Evolutionary conservation across 2,797 vertebrate species (phyloP), one percentile per base, ranked within the genome.

Genomic region (Craterocephalus amniculus): DNA sequence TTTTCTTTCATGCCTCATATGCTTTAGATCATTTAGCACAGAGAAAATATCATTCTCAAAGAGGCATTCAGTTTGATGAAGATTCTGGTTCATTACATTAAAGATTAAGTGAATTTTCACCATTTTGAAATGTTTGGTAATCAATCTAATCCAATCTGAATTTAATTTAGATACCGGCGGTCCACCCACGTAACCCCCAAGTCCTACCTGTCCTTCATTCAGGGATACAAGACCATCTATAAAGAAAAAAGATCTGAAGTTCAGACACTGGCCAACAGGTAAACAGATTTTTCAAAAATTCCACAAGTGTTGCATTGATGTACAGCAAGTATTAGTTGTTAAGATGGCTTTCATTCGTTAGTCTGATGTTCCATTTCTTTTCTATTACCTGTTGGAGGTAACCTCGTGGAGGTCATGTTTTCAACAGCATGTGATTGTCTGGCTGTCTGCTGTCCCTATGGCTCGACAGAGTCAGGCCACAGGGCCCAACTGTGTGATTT

Each of bases 151-250:
- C 12, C 18, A 9, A 54, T 79, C 14, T 67, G 1, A 16, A 80
- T 74, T 78, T 0, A 55, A 35, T 81, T 3, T 56, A 95, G 97
- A 88, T 98, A 97, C 81, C 94, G 97, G 11, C 96, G 97, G 38
- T 93, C 96, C 58, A 95, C 96, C 1, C 96, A 99, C 0, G 96
- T 99, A 85, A 99, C 97, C 0, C 97, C 98, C 56, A 99, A 97
- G 84, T 99, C 98, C 29, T 99, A 99, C 87, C 93, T 99, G 43
- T 96, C 96, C 77, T 99, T 99, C 88, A 97, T 99, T 85, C 98
- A 98, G 69, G 93, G 93, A 10, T 99, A 99, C 86, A 98, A 99
- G 91, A 68, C 83, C 55, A 97, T 96, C 60, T 99, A 99, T 76
- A 94, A 89, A 81, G 96, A 97, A 86, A 99, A 99, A 59, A 94